Percentiles rank a stretch among this genome's conserved stretches.
Evolutionary conservation across 35 echinoderm and acorn worm species (phyloP).

Genomic region (Ophioderma brevispina): DNA sequence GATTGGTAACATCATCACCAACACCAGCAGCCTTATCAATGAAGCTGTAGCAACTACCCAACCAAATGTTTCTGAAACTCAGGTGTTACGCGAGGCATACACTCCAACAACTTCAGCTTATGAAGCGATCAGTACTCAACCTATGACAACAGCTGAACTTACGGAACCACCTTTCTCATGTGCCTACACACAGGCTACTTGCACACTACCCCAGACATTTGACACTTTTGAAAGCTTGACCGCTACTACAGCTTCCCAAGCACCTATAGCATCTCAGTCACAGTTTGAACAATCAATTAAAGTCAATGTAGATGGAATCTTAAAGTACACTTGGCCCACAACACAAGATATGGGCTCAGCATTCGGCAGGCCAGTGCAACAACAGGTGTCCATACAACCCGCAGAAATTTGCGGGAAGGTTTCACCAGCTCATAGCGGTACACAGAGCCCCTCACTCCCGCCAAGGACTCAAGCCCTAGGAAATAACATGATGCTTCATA

Average conservation of each 20-base stretch:
- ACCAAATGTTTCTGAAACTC: constrained; percentile 11
- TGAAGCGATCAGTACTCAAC: constrained; percentile 35
- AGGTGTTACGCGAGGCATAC: constrained; percentile 3
- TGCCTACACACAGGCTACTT: constrained; percentile 60
- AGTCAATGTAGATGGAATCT: constrained; percentile 45
- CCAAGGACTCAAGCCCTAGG: constrained; percentile 63
- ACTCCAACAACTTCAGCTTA: constrained; percentile 55
- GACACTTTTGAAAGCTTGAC: background rate
- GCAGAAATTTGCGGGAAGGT: background rate
- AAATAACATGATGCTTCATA: constrained; percentile 68
- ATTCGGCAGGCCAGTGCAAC: constrained; percentile 52
- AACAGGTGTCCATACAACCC: constrained; percentile 17
- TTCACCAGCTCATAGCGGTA: constrained; percentile 2
- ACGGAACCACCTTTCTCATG: constrained; percentile 44
- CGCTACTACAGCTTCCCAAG: background rate
- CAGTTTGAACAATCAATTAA: constrained; percentile 50
- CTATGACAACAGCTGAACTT: constrained; percentile 41
- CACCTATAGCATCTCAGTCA: background rate
- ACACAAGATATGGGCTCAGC: constrained; percentile 59
- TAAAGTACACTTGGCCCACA: constrained; percentile 59
- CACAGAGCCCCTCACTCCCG: constrained; percentile 44
- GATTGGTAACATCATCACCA: constrained; percentile 90
- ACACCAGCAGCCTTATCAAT: constrained; percentile 86
- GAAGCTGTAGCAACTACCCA: constrained; percentile 43
- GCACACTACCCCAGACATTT: constrained; percentile 23